Conservation (phyloP, 2,888 invertebrate genomes). For the Dryobota labecula region DNA sequence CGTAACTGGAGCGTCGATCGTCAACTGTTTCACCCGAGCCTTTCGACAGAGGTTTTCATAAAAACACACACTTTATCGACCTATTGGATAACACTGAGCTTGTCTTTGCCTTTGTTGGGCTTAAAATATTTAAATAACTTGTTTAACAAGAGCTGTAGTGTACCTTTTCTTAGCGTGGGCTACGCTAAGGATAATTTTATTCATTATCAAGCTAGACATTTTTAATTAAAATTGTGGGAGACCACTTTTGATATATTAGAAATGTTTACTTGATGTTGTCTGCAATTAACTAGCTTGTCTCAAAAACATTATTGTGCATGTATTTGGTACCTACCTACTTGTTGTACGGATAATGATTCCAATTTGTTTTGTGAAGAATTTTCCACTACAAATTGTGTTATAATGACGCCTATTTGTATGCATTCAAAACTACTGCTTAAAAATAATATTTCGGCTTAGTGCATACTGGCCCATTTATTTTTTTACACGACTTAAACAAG, state of each 20-base stretch:
- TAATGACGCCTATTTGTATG: conserved; percentile 42
- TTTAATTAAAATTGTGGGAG: conserved; percentile 47
- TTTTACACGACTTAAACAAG: conserved; percentile 10
- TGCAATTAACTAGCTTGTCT: conserved; percentile 40
- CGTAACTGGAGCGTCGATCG: conserved; percentile 31
- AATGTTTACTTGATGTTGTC: conserved; percentile 23
- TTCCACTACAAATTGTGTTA: conserved; percentile 49
- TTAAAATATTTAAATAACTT: conserved; percentile 54
- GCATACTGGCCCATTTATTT: conserved; percentile 6
- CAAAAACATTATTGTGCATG: conserved; percentile 36
- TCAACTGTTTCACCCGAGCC: conserved; percentile 15
- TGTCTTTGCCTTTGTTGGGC: conserved; percentile 42
- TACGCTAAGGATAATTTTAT: conserved; percentile 39
- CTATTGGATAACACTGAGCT: conserved; percentile 39
- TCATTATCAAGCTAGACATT: conserved; percentile 38
- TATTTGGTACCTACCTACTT: conserved; percentile 20
- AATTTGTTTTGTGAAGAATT: conserved; percentile 47
- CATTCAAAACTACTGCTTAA: conserved; percentile 25
- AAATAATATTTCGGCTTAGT: conserved; percentile 23
- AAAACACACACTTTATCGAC: conserved; percentile 49
- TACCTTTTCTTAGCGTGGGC: conserved; percentile 22
- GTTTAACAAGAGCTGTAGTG: conserved; percentile 37
- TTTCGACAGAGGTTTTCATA: conserved; percentile 47
- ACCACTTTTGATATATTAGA: conserved; percentile 36
- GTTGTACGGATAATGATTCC: conserved; percentile 35